Conservation (phyloP, 2,888 invertebrate genomes). For the Lacanobia wlatinum region DNA sequence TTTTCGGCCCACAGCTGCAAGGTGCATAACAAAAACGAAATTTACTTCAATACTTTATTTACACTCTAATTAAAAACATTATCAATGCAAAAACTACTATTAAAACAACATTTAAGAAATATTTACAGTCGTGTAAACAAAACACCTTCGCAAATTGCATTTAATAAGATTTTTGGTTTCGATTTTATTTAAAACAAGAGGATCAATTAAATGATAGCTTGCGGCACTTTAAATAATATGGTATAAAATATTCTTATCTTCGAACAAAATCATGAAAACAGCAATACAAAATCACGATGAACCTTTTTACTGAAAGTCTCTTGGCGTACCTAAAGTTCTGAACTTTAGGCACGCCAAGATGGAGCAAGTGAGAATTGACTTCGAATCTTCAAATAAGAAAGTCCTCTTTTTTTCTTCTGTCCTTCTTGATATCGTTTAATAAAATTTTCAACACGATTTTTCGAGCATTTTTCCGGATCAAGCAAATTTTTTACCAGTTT, state of each 20-base stretch:
- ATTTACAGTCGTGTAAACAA: not conserved
- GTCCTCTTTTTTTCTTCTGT: slow-evolving; percentile 30
- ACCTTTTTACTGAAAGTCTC: not conserved
- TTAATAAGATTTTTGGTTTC: not conserved
- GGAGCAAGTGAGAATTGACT: slow-evolving; percentile 37
- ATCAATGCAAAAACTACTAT: not conserved
- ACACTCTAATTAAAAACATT: slow-evolving; percentile 2
- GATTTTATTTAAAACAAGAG: not conserved
- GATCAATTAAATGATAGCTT: not conserved
- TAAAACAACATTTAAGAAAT: not conserved
- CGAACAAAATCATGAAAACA: not conserved
- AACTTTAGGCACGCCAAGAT: slow-evolving; percentile 33
- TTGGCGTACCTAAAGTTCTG: not conserved
- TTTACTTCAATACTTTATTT: not conserved
- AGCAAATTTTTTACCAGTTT: slow-evolving; percentile 29
- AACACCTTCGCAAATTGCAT: not conserved
- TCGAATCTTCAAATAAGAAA: slow-evolving; percentile 46
- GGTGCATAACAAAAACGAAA: not conserved
- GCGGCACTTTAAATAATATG: not conserved
- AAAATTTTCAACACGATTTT: slow-evolving; percentile 44
- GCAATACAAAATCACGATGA: not conserved
- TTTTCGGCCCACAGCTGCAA: too few relatives aligned
- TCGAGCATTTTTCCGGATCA: slow-evolving; percentile 51
- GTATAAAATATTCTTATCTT: not conserved
- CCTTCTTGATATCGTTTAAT: slow-evolving; percentile 42